Evolutionary conservation across 2,113 vertebrate genomes (phyloP), one percentile per base, ranked within the genome.

Genomic region (Poicephalus gulielmi): DNA sequence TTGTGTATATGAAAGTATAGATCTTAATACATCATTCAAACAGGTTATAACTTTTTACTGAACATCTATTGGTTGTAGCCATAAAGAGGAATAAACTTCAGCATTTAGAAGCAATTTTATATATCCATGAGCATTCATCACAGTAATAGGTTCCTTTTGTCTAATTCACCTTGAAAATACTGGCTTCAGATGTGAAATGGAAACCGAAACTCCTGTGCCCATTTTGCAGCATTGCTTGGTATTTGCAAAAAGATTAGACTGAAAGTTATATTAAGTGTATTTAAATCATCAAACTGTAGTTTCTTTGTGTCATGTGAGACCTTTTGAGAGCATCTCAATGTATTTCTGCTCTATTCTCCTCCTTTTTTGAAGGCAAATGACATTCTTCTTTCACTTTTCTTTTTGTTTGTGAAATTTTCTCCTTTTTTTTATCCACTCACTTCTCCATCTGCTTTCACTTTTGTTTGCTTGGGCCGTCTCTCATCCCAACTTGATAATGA

Each of bases 401-500:
- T 98, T 98, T 98, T 98, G 97, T 98, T 98, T 98, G 98, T 97
- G 94, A 98, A 98, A 97, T 98, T 98, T 98, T 98, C 96, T 97
- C 95, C 94, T 97, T 92, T 98, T 98, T 98, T 97, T 98, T 97
- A 98, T 98, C 98, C 98, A 96, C 97, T 98, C 98, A 98, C 98
- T 98, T 98, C 98, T 99, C 98, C 99, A 99, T 99, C 99, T 99
- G 99, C 99, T 99, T 99, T 99, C 98, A 99, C 99, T 99, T 99
- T 99, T 99, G 99, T 99, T 99, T 99, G 99, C 98, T 98, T 97
- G 96, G 98, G 98, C 98, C 98, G 98, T 99, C 99, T 99, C 99
- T 99, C 99, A 99, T 99, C 99, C 99, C 99, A 99, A 99, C 99
- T 99, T 99, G 99, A 99, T 99, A 99, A 99, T 99, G 99, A 99